phyloP scores from a whole-genome alignment of 2,113 vertebrate genomes.

The Trachemys scripta region DNA sequence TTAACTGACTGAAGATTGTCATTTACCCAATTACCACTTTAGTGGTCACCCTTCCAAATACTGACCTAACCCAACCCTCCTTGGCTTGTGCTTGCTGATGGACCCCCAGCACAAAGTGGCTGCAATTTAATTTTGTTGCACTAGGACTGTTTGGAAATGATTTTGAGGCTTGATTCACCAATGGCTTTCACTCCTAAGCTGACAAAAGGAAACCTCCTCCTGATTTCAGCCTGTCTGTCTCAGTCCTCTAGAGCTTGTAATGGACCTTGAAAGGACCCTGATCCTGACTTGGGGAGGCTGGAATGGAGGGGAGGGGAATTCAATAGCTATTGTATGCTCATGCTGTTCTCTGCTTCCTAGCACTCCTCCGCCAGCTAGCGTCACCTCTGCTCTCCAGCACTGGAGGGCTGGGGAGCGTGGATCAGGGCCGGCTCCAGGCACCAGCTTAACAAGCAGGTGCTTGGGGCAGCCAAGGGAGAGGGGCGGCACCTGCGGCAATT shows the following conservation, averaged over 20 bases:
- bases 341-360: neutral
- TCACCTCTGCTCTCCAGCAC: neutral
- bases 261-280: neutral
- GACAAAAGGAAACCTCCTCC: neutral
- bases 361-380: neutral
- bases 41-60: neutral
- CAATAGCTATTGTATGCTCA: neutral
- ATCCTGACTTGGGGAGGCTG: neutral
- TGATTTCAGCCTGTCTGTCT: neutral
- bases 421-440: neutral
- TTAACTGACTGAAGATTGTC: neutral
- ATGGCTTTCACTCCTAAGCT: neutral
- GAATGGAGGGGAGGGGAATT: neutral
- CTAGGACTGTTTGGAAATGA: neutral
- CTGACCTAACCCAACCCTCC: neutral
- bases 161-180: neutral
- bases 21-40: neutral
- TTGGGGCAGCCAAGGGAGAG: no score
- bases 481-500: no score
- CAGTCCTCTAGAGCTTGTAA: neutral
- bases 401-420: neutral
- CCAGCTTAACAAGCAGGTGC: no score
- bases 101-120: neutral
- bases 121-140: neutral
- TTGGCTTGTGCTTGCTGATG: neutral